These are phyloP conservation scores for Macrotrachela quadricornifera DNA, from an alignment of 1,140 invertebrate genomes.

Conservation along the genomic window DNA sequence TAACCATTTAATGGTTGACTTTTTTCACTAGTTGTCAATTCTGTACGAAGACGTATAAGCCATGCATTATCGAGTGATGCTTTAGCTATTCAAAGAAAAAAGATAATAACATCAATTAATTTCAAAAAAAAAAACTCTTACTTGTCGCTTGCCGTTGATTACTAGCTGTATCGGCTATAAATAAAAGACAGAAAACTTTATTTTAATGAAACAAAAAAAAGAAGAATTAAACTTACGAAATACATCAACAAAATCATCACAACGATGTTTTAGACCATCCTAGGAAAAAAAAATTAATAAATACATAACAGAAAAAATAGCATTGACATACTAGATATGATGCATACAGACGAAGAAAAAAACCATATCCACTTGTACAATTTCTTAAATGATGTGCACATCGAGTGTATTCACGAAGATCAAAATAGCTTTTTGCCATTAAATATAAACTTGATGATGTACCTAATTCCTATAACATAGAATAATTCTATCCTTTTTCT, in stretches of 20 bases:
- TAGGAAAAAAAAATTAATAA: no score
- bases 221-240: no score
- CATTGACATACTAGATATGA: constrained; percentile 40
- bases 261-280: no score
- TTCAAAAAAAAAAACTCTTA: constrained; percentile 1
- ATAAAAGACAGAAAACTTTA: no score
- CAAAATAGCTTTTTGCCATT: constrained; percentile 67
- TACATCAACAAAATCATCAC: no score
- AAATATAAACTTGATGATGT: no score
- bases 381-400: constrained; percentile 58
- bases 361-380: constrained; percentile 40
- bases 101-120: neutral
- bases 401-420: constrained; percentile 70
- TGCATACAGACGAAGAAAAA: constrained; percentile 61
- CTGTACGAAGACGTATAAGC: neutral
- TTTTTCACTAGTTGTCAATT: constrained; percentile 15
- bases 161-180: neutral
- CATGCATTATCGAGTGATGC: neutral
- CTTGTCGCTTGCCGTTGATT: constrained; percentile 1
- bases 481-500: no score
- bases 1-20: constrained; percentile 3
- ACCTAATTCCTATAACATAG: no score
- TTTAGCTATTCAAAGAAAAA: neutral
- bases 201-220: no score
- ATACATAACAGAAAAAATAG: no score